Conservation (phyloP, 1,140 invertebrate genomes). For the Zaprionus lachaisei region DNA sequence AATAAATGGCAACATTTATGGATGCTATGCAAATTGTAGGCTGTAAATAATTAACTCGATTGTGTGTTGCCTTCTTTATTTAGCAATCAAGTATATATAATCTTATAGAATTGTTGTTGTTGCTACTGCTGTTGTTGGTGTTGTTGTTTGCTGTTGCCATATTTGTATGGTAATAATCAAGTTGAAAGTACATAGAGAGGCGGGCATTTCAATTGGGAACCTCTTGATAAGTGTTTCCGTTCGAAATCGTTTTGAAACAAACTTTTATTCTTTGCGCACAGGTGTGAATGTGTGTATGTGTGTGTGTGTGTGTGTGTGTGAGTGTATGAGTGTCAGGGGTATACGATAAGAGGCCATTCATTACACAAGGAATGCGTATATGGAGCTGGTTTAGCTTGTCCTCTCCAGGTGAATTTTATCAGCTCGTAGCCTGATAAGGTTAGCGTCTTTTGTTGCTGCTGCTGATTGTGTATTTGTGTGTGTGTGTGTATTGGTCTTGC, state of each 20-base stretch:
- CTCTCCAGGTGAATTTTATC: slow-evolving; percentile 28
- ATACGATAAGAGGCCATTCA: slow-evolving; percentile 43
- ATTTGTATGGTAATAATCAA: slow-evolving; percentile 3
- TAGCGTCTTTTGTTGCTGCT: slow-evolving; percentile 24
- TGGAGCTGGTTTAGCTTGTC: slow-evolving; percentile 4
- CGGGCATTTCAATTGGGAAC: slow-evolving; percentile 5
- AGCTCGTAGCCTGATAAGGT: slow-evolving; percentile 23
- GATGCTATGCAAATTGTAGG: neutral
- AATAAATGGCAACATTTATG: neutral
- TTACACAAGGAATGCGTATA: slow-evolving; percentile 51
- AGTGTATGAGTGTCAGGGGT: slow-evolving; percentile 36
- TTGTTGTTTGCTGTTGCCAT: slow-evolving; percentile 4
- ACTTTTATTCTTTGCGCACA: neutral
- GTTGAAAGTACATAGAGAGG: neutral
- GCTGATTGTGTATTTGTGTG: neutral
- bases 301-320: slow-evolving; percentile 3
- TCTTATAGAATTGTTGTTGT: neutral
- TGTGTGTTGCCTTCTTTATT: slow-evolving; percentile 4
- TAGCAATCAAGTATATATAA: neutral
- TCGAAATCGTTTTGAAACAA: slow-evolving; percentile 3
- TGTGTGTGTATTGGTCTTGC: slow-evolving; percentile 11
- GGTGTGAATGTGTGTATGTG: neutral
- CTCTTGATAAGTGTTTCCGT: slow-evolving; percentile 5
- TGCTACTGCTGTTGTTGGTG: too few species aligned
- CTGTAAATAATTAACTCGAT: slow-evolving; percentile 2